These are phyloP conservation scores for Lophius piscatorius DNA, from an alignment of 2,113 vertebrate genomes.

Conservation along the genomic window DNA sequence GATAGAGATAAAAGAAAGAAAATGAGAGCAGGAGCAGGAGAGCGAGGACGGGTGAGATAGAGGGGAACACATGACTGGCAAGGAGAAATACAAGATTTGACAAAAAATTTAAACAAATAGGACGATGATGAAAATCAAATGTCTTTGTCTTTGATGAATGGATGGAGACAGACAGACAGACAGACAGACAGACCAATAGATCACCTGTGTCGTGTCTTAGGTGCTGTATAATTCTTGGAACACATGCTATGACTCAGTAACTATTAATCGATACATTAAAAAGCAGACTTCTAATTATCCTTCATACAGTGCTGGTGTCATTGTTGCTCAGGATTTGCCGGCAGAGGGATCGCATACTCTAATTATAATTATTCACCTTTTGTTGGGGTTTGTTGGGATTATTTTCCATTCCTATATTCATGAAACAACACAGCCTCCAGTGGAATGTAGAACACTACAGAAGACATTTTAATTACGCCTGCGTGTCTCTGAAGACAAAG, in stretches of 20 bases:
- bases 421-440: conserved; percentile 13
- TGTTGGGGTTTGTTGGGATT: background rate
- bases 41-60: conserved; percentile 17
- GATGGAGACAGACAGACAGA: conserved; percentile 18
- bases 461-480: conserved; percentile 47
- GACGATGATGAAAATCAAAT: conserved; percentile 25
- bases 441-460: conserved; percentile 29
- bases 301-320: background rate
- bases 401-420: conserved; percentile 22
- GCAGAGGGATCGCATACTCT: conserved; percentile 1
- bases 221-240: too few species aligned
- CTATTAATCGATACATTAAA: conserved; percentile 15
- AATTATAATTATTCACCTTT: conserved; percentile 35
- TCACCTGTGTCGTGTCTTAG: too few species aligned
- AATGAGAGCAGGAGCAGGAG: conserved; percentile 6
- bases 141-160: conserved; percentile 25
- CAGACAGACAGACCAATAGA: background rate
- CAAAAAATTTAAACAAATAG: conserved; percentile 35
- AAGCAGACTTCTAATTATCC: conserved; percentile 13
- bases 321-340: conserved; percentile 23
- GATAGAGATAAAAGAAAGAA: conserved; percentile 39
- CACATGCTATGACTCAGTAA: background rate
- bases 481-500: conserved; percentile 31
- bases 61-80: conserved; percentile 23
- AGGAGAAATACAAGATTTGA: conserved; percentile 31